Conservation (phyloP, 1,140 invertebrate genomes). For the Ostrea edulis region DNA sequence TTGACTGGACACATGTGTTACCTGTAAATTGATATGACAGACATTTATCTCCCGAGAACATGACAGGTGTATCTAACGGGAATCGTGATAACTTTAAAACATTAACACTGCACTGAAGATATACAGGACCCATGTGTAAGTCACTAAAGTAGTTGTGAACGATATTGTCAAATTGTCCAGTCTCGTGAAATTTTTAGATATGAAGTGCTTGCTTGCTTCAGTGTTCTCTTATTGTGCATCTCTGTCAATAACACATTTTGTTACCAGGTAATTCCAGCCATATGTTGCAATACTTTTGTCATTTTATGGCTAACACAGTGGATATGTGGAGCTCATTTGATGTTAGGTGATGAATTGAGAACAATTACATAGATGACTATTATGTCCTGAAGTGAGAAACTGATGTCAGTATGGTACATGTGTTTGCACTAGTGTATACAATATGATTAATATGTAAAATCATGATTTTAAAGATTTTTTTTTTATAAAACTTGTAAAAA, state of each 20-base stretch:
- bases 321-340: background rate
- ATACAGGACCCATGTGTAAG: background rate
- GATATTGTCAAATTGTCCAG: background rate
- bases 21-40: conserved; percentile 29
- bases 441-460: no score
- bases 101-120: background rate
- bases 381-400: background rate
- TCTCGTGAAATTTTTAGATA: background rate
- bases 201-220: background rate
- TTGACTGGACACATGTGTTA: conserved; percentile 20
- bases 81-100: conserved; percentile 7
- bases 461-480: no score
- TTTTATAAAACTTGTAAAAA: no score
- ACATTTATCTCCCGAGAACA: conserved; percentile 22
- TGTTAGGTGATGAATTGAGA: background rate
- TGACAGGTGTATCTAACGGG: background rate
- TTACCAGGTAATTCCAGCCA: background rate
- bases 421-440: background rate
- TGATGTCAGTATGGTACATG: background rate
- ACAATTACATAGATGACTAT: background rate
- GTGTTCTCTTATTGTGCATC: background rate
- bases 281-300: conserved; percentile 5
- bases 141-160: background rate
- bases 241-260: background rate
- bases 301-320: background rate